Evolutionary conservation across 2,113 vertebrate species (phyloP), one percentile per base, ranked within the genome.

Genomic region (Cyanoliseus patagonus): DNA sequence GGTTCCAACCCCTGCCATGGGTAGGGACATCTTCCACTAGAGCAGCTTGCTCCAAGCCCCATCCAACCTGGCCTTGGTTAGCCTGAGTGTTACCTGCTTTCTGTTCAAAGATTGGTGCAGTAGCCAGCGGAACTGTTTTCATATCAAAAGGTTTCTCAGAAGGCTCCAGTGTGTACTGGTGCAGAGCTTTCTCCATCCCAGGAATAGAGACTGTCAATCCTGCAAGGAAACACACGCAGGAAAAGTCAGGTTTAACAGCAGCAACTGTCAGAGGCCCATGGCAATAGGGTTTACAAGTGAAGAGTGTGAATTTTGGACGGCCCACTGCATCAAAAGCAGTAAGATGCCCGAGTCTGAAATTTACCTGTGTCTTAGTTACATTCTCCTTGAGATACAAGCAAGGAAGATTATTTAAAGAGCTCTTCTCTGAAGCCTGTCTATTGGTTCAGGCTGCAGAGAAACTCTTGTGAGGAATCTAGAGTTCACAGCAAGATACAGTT

Each of bases 81-180:
- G 11, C 6, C 15, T 2, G 2, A 20, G 13, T 2, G 17, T 82
- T 97, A 99, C 99, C 99, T 73, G 98, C 97, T 98, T 99, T 99
- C 97, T 99, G 99, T 39, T 99, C 99, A 80, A 98, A 98, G 94
- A 98, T 91, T 0, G 99, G 98, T 7, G 99, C 98, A 6, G 98
- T 99, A 15, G 98, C 99, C 86, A 99, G 98, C 6, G 99, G 99
- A 93, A 99, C 98, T 0, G 98, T 98, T 96, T 98, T 99, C 98
- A 99, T 98, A 96, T 99, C 99, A 55, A 99, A 99, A 4, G 99
- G 98, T 78, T 99, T 99, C 72, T 99, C 99, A 5, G 99, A 98
- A 42, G 99, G 99, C 51, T 99, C 99, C 97, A 99, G 73, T 0
- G 99, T 99, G 70, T 99, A 99, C 87, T 99, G 99, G 93, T 99